These are phyloP conservation scores for Mixornis gularis DNA, from an alignment of 2,113 vertebrate species.

Conservation along the genomic window DNA sequence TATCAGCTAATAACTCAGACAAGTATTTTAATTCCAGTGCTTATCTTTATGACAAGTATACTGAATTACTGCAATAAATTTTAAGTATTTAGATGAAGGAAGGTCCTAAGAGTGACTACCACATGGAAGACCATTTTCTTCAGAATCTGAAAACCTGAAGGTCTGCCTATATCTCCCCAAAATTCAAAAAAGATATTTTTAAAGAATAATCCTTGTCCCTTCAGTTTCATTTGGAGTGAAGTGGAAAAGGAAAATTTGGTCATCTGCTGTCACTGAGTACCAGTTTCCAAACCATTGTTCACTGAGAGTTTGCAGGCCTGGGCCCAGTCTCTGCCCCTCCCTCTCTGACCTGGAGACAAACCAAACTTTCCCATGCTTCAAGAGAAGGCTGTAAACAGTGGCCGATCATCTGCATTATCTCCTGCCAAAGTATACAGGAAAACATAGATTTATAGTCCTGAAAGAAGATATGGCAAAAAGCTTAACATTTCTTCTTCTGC, in stretches of 20 bases:
- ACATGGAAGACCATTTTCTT: background rate
- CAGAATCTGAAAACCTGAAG: background rate
- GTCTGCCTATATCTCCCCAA: background rate
- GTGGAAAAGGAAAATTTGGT: background rate
- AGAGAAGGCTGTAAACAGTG: background rate
- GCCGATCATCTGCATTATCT: background rate
- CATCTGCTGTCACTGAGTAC: background rate
- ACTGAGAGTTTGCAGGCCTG: background rate
- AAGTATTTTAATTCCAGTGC: conserved; percentile 41
- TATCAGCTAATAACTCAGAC: conserved; percentile 50
- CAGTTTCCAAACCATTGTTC: background rate
- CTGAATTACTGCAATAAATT: conserved; percentile 23
- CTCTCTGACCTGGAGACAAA: background rate
- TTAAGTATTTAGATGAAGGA: conserved; percentile 12
- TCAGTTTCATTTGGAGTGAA: background rate
- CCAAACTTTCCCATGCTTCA: background rate
- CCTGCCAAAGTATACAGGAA: background rate
- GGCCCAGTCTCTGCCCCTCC: background rate
- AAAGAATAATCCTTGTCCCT: background rate
- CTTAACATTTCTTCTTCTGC: background rate
- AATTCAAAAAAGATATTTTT: background rate
- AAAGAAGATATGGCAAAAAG: background rate
- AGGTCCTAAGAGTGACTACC: background rate
- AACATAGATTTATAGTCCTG: background rate
- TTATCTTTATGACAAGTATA: conserved; percentile 63